These are phyloP conservation scores for Cryptocephalus primarius DNA, from an alignment of 2,888 invertebrate species.

Conservation along the genomic window DNA sequence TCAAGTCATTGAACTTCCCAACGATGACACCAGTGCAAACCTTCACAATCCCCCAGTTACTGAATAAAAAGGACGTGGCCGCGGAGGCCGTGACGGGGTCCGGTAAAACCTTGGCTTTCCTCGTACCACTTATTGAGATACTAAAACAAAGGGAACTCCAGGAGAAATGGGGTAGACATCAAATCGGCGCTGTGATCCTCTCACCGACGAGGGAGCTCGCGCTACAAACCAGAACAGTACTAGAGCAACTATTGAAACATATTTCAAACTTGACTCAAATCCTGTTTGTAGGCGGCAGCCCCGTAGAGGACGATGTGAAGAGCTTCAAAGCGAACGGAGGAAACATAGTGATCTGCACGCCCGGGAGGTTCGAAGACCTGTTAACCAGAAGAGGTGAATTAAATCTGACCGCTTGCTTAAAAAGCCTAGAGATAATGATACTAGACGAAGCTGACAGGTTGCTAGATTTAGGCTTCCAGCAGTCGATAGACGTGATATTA, in stretches of 20 bases:
- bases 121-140: conserved; percentile 85
- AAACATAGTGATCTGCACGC: conserved; percentile 88
- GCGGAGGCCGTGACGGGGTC: conserved; percentile 97
- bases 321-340: conserved; percentile 57
- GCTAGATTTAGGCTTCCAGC: conserved; percentile 84
- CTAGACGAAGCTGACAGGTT: conserved; percentile 96
- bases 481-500: conserved; percentile 76
- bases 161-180: conserved; percentile 55
- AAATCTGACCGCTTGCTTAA: conserved; percentile 61
- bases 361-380: conserved; percentile 85
- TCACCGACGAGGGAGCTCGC: conserved; percentile 96
- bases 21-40: conserved; percentile 61
- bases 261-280: conserved; percentile 44
- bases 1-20: conserved; percentile 42
- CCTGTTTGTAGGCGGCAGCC: conserved; percentile 72
- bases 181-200: conserved; percentile 81
- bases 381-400: conserved; percentile 58
- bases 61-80: conserved; percentile 90
- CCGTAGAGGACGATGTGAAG: conserved; percentile 63
- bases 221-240: conserved; percentile 68
- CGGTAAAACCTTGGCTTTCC: conserved; percentile 93
- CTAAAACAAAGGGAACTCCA: conserved; percentile 52
- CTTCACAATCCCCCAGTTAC: conserved; percentile 77
- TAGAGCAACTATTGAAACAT: conserved; percentile 39
- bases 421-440: conserved; percentile 81